phyloP scores from a whole-genome alignment of 1,140 invertebrate species.

The Drosophila kohkoa region DNA sequence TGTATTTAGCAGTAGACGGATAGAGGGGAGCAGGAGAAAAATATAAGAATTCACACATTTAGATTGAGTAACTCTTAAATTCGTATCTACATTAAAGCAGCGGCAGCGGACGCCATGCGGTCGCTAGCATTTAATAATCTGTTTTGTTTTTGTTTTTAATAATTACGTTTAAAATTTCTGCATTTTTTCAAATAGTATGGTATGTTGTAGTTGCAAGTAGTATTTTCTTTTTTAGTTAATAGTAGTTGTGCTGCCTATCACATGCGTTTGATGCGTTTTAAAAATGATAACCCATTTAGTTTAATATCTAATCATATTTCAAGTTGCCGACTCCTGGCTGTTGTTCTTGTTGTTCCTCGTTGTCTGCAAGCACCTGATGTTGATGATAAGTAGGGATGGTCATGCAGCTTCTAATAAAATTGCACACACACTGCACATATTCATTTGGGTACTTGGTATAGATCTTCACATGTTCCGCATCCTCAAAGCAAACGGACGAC shows the following conservation, averaged over 20 bases:
- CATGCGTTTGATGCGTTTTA: constrained; percentile 51
- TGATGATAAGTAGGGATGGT: constrained; percentile 33
- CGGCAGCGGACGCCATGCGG: constrained; percentile 42
- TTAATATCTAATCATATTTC: constrained; percentile 60
- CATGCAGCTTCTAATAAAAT: constrained; percentile 87
- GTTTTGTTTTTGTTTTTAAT: constrained; percentile 14
- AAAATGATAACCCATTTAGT: constrained; percentile 12
- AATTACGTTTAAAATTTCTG: constrained; percentile 44
- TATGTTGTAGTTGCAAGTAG: constrained; percentile 6
- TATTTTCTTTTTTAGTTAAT: constrained; percentile 22
- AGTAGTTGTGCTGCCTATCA: constrained; percentile 57
- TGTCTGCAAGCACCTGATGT: constrained; percentile 11
- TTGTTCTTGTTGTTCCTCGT: constrained; percentile 2
- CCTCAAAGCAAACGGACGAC: constrained; percentile 87
- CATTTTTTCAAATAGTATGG: constrained; percentile 16
- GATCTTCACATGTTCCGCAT: constrained; percentile 90
- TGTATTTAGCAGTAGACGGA: constrained; percentile 14
- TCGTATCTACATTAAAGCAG: constrained; percentile 68
- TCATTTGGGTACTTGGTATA: constrained; percentile 87
- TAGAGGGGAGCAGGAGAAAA: neutral
- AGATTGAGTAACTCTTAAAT: constrained; percentile 58
- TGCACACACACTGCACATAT: constrained; percentile 87
- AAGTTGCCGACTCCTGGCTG: constrained; percentile 30
- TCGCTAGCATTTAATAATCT: constrained; percentile 34
- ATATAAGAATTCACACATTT: constrained; percentile 44